Conservation (phyloP, 2,113 vertebrate genomes). For the Glaucidium brasilianum region DNA sequence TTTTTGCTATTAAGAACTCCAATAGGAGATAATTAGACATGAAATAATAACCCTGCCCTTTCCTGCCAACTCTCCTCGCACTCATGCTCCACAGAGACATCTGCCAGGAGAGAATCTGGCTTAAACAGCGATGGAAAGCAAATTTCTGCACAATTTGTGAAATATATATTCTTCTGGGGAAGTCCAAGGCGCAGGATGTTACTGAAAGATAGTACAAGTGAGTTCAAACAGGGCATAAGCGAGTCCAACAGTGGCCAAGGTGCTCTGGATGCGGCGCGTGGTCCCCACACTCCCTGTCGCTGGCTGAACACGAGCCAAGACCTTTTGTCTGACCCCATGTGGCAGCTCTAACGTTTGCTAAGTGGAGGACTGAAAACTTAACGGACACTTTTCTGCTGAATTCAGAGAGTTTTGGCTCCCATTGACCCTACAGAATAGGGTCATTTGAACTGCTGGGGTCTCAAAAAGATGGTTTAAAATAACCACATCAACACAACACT, state of each 20-base stretch:
- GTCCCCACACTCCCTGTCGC: fast-evolving
- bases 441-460: no score
- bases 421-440: fast-evolving
- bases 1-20: not conserved
- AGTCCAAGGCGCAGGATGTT: not conserved
- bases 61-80: not conserved
- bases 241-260: not conserved
- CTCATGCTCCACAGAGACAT: not conserved
- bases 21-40: not conserved
- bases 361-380: not conserved
- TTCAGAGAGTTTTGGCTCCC: not conserved
- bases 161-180: not conserved
- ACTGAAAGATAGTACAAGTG: not conserved
- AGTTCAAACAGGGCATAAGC: not conserved
- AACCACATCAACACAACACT: fast-evolving
- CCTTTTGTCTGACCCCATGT: not conserved
- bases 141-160: not conserved
- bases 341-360: not conserved
- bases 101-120: not conserved
- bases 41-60: not conserved
- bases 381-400: not conserved
- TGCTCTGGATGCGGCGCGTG: fast-evolving
- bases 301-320: not conserved
- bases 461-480: not conserved
- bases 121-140: not conserved